Evolutionary conservation across 2,888 invertebrate genomes (phyloP).

Genomic region (Strigamia maritima): DNA sequence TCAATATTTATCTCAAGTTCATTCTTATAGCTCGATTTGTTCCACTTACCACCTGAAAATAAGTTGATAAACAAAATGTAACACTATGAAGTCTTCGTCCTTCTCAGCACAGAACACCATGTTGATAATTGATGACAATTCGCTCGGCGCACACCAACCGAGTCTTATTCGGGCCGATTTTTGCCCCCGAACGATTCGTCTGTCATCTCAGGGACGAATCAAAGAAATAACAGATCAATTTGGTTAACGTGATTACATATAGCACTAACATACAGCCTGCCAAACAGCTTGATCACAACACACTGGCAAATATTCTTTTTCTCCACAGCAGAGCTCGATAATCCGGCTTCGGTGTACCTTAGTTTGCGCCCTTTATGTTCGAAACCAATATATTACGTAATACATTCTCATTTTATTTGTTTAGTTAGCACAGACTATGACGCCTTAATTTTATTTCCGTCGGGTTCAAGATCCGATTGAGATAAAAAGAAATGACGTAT

Average conservation of each 20-base stretch:
- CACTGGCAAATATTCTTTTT: conserved; percentile 12
- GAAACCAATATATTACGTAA: neutral
- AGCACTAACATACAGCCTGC: conserved; percentile 34
- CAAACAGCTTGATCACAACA: conserved; percentile 15
- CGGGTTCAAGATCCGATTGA: neutral
- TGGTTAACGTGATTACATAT: conserved; percentile 28
- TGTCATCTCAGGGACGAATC: conserved; percentile 33
- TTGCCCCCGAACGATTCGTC: conserved; percentile 33
- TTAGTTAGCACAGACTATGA: neutral
- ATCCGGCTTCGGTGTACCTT: neutral
- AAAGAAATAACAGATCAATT: conserved; percentile 29
- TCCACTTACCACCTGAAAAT: conserved; percentile 1
- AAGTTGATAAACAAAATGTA: neutral
- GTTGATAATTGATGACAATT: conserved; percentile 7
- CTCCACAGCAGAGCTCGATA: neutral
- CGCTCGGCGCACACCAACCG: conserved; percentile 1
- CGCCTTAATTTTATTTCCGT: neutral
- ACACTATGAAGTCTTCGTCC: neutral
- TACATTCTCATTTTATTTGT: neutral
- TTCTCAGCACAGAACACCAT: neutral
- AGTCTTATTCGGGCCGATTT: conserved; percentile 22
- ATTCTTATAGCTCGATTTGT: neutral
- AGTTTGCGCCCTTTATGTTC: neutral
- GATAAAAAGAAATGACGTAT: conserved; percentile 2
- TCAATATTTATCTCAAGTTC: neutral